Evolutionary conservation across 2,888 invertebrate genomes (phyloP).

Genomic region (Synanthedon myopaeformis): DNA sequence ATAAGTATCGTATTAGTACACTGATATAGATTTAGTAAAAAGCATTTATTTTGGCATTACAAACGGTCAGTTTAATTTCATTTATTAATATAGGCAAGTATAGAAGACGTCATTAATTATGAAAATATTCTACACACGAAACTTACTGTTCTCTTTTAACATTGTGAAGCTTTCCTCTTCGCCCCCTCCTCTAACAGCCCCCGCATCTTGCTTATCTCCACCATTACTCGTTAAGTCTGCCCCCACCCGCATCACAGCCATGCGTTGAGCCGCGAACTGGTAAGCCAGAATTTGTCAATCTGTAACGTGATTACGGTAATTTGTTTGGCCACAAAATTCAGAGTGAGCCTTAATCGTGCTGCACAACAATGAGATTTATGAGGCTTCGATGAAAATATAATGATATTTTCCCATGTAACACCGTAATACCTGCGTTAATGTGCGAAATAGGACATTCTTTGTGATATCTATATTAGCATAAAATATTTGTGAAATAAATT

Average conservation of each 20-base stretch:
- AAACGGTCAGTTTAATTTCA: too few relatives aligned
- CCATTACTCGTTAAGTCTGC: constrained; percentile 24
- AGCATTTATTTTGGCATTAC: too few relatives aligned
- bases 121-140: too few relatives aligned
- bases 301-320: constrained; percentile 18
- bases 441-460: too few relatives aligned
- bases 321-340: constrained; percentile 9
- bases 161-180: background rate
- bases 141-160: background rate
- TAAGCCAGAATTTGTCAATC: constrained; percentile 29
- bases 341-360: background rate
- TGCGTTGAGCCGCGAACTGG: constrained; percentile 19
- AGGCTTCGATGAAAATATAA: background rate
- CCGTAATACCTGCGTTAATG: too few relatives aligned
- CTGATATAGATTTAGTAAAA: too few relatives aligned
- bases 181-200: constrained; percentile 5
- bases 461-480: too few relatives aligned
- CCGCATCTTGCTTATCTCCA: constrained; percentile 21
- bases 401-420: background rate
- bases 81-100: too few relatives aligned
- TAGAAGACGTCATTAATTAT: too few relatives aligned
- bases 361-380: background rate
- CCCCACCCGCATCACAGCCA: constrained; percentile 20
- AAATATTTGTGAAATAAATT: too few relatives aligned
- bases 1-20: too few relatives aligned